Percentiles rank a stretch among this genome's conserved stretches.
Evolutionary conservation across 2,113 vertebrate species (phyloP).

Genomic region (Tyrannus savana): DNA sequence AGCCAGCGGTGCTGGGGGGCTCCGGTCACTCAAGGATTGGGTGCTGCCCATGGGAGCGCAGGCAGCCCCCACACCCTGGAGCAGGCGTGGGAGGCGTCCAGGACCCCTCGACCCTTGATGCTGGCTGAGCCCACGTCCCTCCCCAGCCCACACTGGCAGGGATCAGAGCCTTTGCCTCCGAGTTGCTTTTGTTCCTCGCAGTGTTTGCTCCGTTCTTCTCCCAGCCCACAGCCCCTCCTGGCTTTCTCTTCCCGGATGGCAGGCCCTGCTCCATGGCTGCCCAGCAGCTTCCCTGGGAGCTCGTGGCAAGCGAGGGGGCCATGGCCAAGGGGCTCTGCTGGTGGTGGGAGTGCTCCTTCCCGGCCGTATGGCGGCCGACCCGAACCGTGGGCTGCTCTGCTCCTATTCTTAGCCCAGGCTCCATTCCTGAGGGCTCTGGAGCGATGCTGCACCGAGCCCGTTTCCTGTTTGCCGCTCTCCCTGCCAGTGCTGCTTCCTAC

Average conservation of each 20-base stretch:
- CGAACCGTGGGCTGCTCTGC: not conserved
- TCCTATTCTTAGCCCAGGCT: slow-evolving; percentile 44
- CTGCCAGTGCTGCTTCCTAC: not conserved
- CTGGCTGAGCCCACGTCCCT: not conserved
- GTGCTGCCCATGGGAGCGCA: not conserved
- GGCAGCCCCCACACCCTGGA: not conserved
- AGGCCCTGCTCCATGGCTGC: not conserved
- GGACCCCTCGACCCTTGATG: accelerated
- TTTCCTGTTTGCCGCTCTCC: slow-evolving; percentile 29
- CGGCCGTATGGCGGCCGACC: accelerated
- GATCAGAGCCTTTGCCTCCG: accelerated
- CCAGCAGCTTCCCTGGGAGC: not conserved
- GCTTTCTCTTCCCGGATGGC: not conserved
- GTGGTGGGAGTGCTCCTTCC: not conserved
- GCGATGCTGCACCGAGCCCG: not conserved
- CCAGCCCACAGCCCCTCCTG: not conserved
- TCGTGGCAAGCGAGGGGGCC: accelerated
- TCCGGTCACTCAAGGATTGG: accelerated
- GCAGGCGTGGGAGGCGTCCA: accelerated
- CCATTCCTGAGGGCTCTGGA: not conserved
- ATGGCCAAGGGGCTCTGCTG: not conserved
- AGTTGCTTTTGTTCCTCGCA: not conserved
- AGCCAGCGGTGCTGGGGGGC: not conserved
- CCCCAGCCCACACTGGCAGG: accelerated
- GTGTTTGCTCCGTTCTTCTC: not conserved